Evolutionary conservation across 1,140 invertebrate genomes (phyloP).

Genomic region (Drosophila athabasca): DNA sequence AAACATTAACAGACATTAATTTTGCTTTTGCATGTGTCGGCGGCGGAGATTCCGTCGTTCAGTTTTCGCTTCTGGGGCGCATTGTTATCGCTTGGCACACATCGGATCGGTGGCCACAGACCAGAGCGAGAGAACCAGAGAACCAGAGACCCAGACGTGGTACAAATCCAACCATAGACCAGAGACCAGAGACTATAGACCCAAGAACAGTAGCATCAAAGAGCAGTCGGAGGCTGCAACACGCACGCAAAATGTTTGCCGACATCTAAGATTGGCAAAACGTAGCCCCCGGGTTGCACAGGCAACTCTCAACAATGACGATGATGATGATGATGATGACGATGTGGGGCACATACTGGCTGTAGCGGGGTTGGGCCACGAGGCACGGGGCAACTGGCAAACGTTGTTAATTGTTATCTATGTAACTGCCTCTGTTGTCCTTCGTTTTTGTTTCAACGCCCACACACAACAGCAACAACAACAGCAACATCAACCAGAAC

Average conservation of each 20-base stretch:
- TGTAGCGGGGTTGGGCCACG: not conserved
- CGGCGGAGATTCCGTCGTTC: conserved; percentile 20
- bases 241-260: conserved; percentile 77
- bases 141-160: too few species aligned
- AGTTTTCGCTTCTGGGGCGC: conserved; percentile 45
- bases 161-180: too few species aligned
- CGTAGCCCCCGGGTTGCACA: conserved; percentile 71
- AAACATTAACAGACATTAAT: conserved; percentile 78
- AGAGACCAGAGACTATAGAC: too few species aligned
- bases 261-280: conserved; percentile 78
- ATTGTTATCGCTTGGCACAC: conserved; percentile 59
- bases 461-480: conserved; percentile 42
- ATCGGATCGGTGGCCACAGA: conserved; percentile 33
- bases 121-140: too few species aligned
- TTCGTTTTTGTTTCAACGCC: conserved; percentile 59
- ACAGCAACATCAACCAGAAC: not conserved
- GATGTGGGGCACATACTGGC: not conserved
- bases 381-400: conserved; percentile 23
- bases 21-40: conserved; percentile 45
- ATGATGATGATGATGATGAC: conserved; percentile 8
- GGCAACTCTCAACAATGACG: conserved; percentile 19
- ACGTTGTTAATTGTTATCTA: conserved; percentile 77
- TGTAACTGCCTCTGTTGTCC: conserved; percentile 62
- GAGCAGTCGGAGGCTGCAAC: conserved; percentile 33
- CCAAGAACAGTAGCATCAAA: too few species aligned